Conservation (phyloP, 2,113 vertebrate genomes). For the Suricata suricatta region DNA sequence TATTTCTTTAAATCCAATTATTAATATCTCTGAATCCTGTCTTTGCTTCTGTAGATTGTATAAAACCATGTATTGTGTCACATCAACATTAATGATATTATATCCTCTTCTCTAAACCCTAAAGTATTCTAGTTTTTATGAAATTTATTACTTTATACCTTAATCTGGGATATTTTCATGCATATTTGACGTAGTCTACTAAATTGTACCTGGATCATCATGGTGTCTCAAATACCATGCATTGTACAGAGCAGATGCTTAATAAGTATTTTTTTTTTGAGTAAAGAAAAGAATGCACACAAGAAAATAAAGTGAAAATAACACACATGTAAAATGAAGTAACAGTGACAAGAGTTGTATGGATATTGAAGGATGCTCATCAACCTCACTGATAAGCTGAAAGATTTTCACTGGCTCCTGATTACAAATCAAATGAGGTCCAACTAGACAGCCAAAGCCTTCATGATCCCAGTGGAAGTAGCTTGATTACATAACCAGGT, state of each 20-base stretch:
- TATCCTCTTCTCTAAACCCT: neutral
- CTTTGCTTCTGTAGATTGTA: neutral
- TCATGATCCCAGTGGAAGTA: neutral
- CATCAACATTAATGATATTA: neutral
- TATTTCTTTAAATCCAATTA: neutral
- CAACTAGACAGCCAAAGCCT: neutral
- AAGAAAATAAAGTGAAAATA: neutral
- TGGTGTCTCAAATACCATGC: neutral
- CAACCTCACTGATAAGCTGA: neutral
- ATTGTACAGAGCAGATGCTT: neutral
- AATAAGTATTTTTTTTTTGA: neutral
- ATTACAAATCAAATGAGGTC: neutral
- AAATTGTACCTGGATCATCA: neutral
- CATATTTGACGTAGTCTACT: neutral
- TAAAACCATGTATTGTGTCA: neutral
- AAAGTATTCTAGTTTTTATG: neutral
- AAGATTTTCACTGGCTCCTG: neutral
- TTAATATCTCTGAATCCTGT: neutral
- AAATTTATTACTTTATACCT: neutral
- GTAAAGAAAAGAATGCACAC: neutral
- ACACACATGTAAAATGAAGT: neutral
- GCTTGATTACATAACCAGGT: neutral
- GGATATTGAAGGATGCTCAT: neutral
- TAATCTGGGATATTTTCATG: neutral
- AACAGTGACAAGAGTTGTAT: neutral